Percentiles rank a stretch among this genome's conserved stretches.
These are phyloP conservation scores for Cheirogaleus major DNA, from an alignment of 2,797 vertebrate genomes.

Conservation along the genomic window DNA sequence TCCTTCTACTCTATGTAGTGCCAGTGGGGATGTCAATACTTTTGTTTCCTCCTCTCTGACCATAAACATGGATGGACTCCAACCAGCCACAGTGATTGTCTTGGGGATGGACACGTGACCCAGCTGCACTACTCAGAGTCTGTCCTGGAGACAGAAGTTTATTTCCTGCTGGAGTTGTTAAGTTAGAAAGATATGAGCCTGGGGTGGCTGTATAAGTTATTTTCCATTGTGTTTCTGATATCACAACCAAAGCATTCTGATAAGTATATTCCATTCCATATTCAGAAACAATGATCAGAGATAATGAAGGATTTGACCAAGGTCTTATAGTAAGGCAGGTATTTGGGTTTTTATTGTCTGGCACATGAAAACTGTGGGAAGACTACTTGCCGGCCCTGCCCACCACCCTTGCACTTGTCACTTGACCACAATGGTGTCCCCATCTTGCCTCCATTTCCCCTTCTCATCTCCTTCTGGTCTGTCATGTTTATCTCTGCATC, in stretches of 20 bases:
- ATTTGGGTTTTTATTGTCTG: neutral
- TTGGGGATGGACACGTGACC: neutral
- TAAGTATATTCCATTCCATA: neutral
- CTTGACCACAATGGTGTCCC: neutral
- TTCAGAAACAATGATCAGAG: constrained; percentile 8
- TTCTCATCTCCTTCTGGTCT: neutral
- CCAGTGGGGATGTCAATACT: neutral
- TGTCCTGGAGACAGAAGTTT: neutral
- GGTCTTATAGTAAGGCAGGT: neutral
- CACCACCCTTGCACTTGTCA: neutral
- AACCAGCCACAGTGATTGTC: neutral
- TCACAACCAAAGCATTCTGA: neutral
- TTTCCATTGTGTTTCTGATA: neutral
- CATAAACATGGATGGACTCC: neutral
- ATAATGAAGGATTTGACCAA: neutral
- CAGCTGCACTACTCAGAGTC: neutral
- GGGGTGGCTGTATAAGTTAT: neutral
- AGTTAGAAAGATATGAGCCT: neutral
- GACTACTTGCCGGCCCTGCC: neutral
- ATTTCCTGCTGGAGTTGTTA: neutral
- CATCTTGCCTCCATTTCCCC: neutral
- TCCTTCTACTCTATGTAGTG: neutral
- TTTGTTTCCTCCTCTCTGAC: neutral
- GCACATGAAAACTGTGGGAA: neutral
- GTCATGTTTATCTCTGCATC: neutral